Base-by-base conservation (phyloP, 2,888 invertebrate species). In the Clusia tigrina region DNA sequence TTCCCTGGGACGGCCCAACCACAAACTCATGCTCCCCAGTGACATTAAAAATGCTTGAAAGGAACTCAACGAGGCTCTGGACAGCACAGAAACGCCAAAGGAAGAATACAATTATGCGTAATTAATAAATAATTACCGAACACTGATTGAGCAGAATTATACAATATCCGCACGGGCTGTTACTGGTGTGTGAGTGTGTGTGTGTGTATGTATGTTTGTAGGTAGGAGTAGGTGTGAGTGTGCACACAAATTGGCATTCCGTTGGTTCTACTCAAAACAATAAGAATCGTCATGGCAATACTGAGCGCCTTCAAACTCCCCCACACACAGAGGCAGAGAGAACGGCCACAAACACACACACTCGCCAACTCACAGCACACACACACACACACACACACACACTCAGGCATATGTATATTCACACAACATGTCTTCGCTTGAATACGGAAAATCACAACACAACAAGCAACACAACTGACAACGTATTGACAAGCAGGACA, bases 51-150 rank as follows among this genome's bases (percentile, higher is more conserved):
- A n/a, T n/a, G n/a, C n/a, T n/a, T n/a, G 9, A 42, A 42, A 42
- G n/a, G 42, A 42, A 17, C n/a, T 10, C 6, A 42, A 15, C n/a
- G 42, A 42, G 42, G 12, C 5, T 32, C 32, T 32, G 5, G 17
- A 38, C 46, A 24, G n/a, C n/a, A n/a, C n/a, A n/a, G n/a, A n/a
- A n/a, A n/a, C n/a, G n/a, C n/a, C 17, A 15, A 25, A 9, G 26
- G 22, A 46, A 46, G 48, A 10, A 32, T 12, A 66, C 69, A 67
- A 67, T 62, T 63, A 64, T 61, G 63, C 54, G 67, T 74, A 73
- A 74, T 71, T 73, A 67, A 69, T 73, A 66, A 69, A 67, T 72
- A 72, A 72, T 71, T 74, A 69, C 65, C 60, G 51, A 65, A 62
- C 69, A 69, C 58, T 71, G 73, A 74, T 73, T 74, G 63, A 64